These are phyloP conservation scores for Drosophila setifemur DNA, from an alignment of 1,140 invertebrate genomes.

Conservation along the genomic window DNA sequence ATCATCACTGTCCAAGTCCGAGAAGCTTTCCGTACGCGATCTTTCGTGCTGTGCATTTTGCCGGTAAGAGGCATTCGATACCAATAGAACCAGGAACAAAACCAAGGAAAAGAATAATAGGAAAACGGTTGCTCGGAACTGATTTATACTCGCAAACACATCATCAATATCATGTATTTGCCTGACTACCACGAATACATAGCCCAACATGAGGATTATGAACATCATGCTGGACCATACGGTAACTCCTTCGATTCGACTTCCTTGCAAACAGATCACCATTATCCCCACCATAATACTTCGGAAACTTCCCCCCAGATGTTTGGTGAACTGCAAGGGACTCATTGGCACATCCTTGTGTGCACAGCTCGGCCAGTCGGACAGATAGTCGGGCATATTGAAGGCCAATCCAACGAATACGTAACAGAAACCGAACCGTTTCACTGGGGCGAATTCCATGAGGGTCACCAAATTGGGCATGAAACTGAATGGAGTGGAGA, in stretches of 20 bases:
- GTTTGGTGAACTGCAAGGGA: slow-evolving; percentile 2
- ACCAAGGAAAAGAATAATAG: not conserved
- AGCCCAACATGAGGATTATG: slow-evolving; percentile 13
- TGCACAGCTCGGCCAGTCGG: not conserved
- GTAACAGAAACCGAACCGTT: slow-evolving; percentile 10
- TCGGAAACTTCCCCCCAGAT: slow-evolving; percentile 8
- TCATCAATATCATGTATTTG: slow-evolving; percentile 1
- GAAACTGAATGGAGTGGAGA: too few relatives aligned
- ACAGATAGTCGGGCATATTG: slow-evolving; percentile 9
- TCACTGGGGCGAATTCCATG: slow-evolving; percentile 32
- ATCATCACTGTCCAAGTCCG: slow-evolving; percentile 13
- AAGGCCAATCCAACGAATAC: slow-evolving; percentile 7
- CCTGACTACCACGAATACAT: not conserved
- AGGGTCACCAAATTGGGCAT: slow-evolving; percentile 41
- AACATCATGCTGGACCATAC: slow-evolving; percentile 31
- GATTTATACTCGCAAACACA: not conserved
- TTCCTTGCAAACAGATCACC: slow-evolving; percentile 11
- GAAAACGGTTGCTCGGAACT: slow-evolving; percentile 1
- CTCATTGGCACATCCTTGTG: not conserved
- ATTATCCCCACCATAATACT: slow-evolving; percentile 20
- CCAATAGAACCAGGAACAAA: slow-evolving; percentile 1
- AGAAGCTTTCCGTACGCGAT: accelerated
- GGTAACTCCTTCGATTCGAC: slow-evolving; percentile 2
- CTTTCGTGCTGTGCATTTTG: accelerated
- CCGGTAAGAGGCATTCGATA: slow-evolving; percentile 3